These are phyloP conservation scores for Irena cyanogastra DNA, from an alignment of 2,113 vertebrate genomes.

Conservation along the genomic window DNA sequence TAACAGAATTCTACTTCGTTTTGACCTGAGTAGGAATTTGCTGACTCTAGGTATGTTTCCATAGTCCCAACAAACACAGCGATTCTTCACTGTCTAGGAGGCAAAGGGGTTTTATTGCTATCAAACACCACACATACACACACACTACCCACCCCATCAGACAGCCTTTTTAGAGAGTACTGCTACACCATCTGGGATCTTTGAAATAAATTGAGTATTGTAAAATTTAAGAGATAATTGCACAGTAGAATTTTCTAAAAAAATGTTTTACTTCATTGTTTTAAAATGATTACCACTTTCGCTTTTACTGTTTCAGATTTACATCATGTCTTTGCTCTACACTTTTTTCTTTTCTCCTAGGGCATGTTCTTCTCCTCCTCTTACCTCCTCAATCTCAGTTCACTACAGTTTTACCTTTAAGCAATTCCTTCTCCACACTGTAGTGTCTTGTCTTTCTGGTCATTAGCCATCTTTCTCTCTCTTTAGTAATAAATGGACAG, in stretches of 20 bases:
- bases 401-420: not conserved
- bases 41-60: not conserved
- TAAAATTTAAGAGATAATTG: not conserved
- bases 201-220: not conserved
- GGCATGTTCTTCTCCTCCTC: not conserved
- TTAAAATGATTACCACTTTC: not conserved
- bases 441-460: not conserved
- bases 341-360: not conserved
- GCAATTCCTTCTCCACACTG: not conserved
- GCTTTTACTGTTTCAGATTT: not conserved
- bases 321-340: not conserved
- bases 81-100: not conserved
- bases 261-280: not conserved
- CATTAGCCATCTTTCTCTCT: not conserved
- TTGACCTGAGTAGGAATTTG: not conserved
- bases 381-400: not conserved
- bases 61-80: not conserved
- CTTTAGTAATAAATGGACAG: not conserved
- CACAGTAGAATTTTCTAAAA: not conserved
- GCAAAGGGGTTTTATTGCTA: not conserved
- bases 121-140: not conserved
- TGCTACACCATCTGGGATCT: not conserved
- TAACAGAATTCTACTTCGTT: not conserved
- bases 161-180: not conserved
- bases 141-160: accelerated